Evolutionary conservation across 2,888 invertebrate species (phyloP), one percentile per base, ranked within the genome.

Genomic region (Hofmannophila pseudospretella): DNA sequence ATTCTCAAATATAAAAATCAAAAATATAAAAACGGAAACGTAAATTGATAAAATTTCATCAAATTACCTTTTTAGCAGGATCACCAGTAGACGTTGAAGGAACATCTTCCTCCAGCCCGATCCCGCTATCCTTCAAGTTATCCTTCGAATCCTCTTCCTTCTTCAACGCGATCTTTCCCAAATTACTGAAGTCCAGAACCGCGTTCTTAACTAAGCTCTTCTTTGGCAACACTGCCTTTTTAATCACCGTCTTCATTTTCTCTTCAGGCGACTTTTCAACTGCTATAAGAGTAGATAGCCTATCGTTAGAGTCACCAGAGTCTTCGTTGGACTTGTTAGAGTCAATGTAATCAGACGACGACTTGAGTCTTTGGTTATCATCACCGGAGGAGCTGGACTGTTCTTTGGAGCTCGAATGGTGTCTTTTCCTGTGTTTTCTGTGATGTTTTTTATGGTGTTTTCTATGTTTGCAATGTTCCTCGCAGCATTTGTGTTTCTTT

Each of bases 391-490:
- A 87, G 39, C 88, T 82, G 1, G 85, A 85, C 29, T 73, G 84
- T 36, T 87, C 87, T 56, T 85, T 86, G 50, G 75, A 71, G 38
- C 71, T 71, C 0, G 86, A 86, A 38, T 92, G 90, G 72, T 94
- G 91, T 63, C 93, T 90, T 61, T 93, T 93, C 68, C 92, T 91
- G 58, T 94, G 94, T 74, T 94, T 94, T 50, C 91, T 90, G 57
- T 94, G 93, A 42, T 90, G 91, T 65, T 94, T 94, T 70, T 93
- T 94, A 53, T 94, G 94, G 58, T 94, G 94, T 41, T 89, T 89
- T 39, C 90, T 89, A 50, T 92, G 92, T 54, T 92, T 93, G 56
- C 93, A 91, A 48, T 90, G 88, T 42, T 92, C 92, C 44, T 92
- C 92, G 52, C 88, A 88, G 55, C 91, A 92, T 65, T 90, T 91